phyloP scores from a whole-genome alignment of 2,797 vertebrate species.

The Neopelma chrysocephalum region DNA sequence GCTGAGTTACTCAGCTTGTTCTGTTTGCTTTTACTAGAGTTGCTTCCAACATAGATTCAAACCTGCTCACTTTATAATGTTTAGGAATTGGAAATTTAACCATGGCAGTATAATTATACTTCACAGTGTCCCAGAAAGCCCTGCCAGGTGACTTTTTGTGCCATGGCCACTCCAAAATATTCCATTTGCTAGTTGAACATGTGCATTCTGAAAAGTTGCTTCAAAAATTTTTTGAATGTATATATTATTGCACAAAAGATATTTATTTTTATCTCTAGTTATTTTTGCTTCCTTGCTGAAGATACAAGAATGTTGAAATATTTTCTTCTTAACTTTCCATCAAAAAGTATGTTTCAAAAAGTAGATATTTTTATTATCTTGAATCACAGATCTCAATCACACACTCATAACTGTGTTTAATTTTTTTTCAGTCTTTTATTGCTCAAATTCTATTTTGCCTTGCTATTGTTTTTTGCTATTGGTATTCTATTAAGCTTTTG shows the following conservation, averaged over 20 bases:
- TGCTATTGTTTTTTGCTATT: neutral
- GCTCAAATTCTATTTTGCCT: neutral
- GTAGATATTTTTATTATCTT: neutral
- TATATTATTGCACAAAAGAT: neutral
- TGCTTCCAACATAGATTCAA: neutral
- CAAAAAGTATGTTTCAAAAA: neutral
- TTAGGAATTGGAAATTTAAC: constrained; percentile 3
- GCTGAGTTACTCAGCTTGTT: neutral
- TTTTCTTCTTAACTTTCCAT: neutral
- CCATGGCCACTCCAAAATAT: neutral
- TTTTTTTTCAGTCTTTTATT: neutral
- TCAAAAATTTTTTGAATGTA: neutral
- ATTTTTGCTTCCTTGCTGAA: neutral
- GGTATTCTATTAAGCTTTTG: neutral
- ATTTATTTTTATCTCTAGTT: neutral
- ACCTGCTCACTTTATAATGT: neutral
- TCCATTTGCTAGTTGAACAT: neutral
- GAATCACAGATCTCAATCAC: neutral
- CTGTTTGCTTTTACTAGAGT: neutral
- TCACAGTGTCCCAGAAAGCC: neutral
- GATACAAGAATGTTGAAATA: neutral
- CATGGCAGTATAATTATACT: constrained; percentile 5
- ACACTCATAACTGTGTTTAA: neutral
- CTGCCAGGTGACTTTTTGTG: neutral
- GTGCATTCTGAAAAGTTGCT: neutral